Evolutionary conservation across 2,888 invertebrate species (phyloP).

Genomic region (Thera britannica): DNA sequence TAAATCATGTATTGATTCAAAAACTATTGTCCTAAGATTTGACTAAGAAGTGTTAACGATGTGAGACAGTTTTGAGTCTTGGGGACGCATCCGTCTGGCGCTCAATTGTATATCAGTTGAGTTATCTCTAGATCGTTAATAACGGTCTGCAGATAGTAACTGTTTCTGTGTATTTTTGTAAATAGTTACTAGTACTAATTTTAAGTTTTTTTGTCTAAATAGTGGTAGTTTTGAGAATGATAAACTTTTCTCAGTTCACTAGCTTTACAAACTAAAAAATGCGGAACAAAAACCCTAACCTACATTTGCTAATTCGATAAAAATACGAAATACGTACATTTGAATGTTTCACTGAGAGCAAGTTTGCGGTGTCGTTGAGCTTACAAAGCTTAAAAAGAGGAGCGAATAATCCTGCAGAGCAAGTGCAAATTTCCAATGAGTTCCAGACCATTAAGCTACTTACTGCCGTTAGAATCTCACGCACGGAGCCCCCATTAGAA

Average conservation of each 20-base stretch:
- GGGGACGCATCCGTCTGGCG: no score
- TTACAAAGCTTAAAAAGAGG: conserved; percentile 40
- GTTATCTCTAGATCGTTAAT: no score
- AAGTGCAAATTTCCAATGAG: conserved; percentile 70
- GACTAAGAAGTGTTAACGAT: no score
- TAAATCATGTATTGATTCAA: no score
- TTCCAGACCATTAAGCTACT: conserved; percentile 68
- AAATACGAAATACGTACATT: conserved; percentile 7
- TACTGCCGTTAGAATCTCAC: conserved; percentile 58
- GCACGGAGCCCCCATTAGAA: conserved; percentile 54
- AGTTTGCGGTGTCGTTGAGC: conserved; percentile 35
- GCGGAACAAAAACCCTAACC: not conserved
- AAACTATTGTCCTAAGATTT: no score
- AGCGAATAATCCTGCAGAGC: conserved; percentile 45
- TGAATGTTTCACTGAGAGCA: conserved; percentile 24
- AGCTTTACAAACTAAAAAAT: conserved; percentile 3
- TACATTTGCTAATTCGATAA: not conserved
- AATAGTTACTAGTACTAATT: no score
- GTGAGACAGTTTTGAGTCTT: no score
- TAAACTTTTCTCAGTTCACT: not conserved
- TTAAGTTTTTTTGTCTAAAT: no score
- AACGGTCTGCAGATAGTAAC: no score
- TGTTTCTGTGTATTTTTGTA: no score
- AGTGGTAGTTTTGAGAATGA: not conserved
- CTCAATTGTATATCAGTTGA: no score